phyloP scores from a whole-genome alignment of 2,888 invertebrate genomes.

The Rhamnusium bicolor region DNA sequence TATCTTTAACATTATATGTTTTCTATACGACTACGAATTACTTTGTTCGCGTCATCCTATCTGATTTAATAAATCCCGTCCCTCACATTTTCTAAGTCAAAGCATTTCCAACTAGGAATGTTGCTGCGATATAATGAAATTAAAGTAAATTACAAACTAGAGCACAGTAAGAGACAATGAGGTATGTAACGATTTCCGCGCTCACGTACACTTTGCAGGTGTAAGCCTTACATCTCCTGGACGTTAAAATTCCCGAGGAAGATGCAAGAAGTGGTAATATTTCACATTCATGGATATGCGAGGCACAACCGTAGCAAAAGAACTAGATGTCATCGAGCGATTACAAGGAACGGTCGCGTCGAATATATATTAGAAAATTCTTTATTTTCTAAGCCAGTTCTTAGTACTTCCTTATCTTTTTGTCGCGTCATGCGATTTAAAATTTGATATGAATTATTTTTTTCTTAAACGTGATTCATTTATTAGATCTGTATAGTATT shows the following conservation, averaged over 20 bases:
- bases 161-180: neutral
- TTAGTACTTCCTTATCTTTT: slow-evolving; percentile 14
- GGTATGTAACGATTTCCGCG: slow-evolving; percentile 23
- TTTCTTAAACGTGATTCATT: neutral
- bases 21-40: too few species aligned
- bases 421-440: neutral
- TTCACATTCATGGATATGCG: slow-evolving; percentile 33
- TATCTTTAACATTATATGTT: too few species aligned
- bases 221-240: slow-evolving; percentile 12
- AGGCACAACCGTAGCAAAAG: slow-evolving; percentile 36
- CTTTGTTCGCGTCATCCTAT: neutral
- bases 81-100: neutral
- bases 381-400: slow-evolving; percentile 10
- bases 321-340: slow-evolving; percentile 38
- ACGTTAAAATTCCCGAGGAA: slow-evolving; percentile 63
- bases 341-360: slow-evolving; percentile 19
- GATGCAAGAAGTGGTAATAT: slow-evolving; percentile 37
- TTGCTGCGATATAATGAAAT: neutral
- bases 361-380: slow-evolving; percentile 30
- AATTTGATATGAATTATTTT: neutral
- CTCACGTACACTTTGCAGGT: slow-evolving; percentile 26
- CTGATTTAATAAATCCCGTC: neutral
- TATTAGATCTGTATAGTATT: neutral
- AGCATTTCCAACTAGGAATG: slow-evolving; percentile 19
- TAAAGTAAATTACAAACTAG: slow-evolving; percentile 29